A percentile compares a stretch with the other conserved stretches of the same genome.
phyloP scores from a whole-genome alignment of 2,888 invertebrate species.

The Minunthozetes semirufus region DNA sequence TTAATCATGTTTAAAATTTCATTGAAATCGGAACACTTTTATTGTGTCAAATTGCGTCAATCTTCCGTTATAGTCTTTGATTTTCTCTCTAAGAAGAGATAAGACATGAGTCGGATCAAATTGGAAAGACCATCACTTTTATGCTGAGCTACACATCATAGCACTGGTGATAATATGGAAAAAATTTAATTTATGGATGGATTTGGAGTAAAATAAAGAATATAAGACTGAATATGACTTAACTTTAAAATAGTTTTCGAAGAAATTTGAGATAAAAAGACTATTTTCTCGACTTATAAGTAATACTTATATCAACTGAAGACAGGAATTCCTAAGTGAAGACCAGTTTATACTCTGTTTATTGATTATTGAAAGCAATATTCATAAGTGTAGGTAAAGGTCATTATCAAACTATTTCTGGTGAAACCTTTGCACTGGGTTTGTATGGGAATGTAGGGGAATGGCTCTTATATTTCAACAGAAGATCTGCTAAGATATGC shows the following conservation, averaged over 20 bases:
- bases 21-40: too few relatives aligned
- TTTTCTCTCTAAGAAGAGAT: constrained; percentile 2
- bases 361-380: too few relatives aligned
- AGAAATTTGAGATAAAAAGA: not conserved
- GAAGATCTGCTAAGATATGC: not conserved
- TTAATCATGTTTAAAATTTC: not conserved
- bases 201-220: not conserved
- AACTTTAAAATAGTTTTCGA: not conserved
- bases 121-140: too few relatives aligned
- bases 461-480: not conserved
- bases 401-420: too few relatives aligned
- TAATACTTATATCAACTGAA: too few relatives aligned
- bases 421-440: too few relatives aligned
- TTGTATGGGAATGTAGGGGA: not conserved
- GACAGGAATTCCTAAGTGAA: too few relatives aligned
- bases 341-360: too few relatives aligned
- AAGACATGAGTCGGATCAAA: not conserved
- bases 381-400: too few relatives aligned
- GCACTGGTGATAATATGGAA: not conserved
- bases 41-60: too few relatives aligned
- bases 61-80: too few relatives aligned
- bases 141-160: not conserved
- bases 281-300: too few relatives aligned
- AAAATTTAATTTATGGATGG: constrained; percentile 17
- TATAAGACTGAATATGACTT: not conserved